phyloP scores from a whole-genome alignment of 2,797 vertebrate species.

The Pteropus rufus region DNA sequence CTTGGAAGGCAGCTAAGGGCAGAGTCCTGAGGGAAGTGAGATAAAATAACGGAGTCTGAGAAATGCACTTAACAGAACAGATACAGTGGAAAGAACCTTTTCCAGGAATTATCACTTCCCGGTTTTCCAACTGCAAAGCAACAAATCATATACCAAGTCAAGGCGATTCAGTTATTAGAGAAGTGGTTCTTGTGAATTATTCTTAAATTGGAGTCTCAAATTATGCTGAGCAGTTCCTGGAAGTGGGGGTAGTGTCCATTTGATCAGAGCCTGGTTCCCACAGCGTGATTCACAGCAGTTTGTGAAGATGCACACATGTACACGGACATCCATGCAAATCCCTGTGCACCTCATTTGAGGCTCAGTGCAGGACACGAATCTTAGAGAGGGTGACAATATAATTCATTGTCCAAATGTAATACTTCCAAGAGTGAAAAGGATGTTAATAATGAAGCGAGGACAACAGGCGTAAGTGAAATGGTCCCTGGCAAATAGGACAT shows the following conservation, averaged over 20 bases:
- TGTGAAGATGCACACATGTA: not conserved
- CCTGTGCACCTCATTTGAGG: not conserved
- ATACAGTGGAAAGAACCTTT: constrained; percentile 51
- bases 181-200: not conserved
- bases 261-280: not conserved
- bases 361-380: not conserved
- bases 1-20: constrained; percentile 69
- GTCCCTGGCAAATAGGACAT: not conserved
- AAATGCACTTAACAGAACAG: constrained; percentile 56
- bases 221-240: not conserved
- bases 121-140: constrained; percentile 40
- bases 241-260: not conserved
- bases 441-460: not conserved
- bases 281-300: not conserved
- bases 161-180: constrained; percentile 14
- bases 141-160: constrained; percentile 29
- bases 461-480: not conserved
- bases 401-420: not conserved
- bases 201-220: not conserved
- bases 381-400: not conserved
- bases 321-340: not conserved
- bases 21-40: constrained; percentile 71
- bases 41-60: constrained; percentile 55
- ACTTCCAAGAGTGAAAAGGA: not conserved
- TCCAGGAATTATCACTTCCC: constrained; percentile 56